Evolutionary conservation across 2,113 vertebrate genomes (phyloP), one percentile per base, ranked within the genome.

Genomic region (Sturnira hondurensis): DNA sequence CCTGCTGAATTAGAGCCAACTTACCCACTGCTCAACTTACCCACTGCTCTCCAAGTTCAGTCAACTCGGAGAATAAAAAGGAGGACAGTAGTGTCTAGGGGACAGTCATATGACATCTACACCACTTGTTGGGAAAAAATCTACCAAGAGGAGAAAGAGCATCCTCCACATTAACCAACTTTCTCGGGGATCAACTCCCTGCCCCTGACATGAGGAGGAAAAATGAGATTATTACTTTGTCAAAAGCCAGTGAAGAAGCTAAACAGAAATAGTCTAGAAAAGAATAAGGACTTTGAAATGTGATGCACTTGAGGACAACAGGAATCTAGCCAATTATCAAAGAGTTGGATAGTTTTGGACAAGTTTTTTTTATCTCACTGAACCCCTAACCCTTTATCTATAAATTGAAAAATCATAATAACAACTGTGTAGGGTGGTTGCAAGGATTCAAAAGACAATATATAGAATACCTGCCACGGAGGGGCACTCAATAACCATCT

Each of bases 351-450:
- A 17, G 76, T 82, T 85, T 81, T 38, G 58, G n/a, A 68, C 19
- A 91, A 85, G 3, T 45, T 81, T 22, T 22, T 33, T 94, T 82
- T 28, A 22, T 91, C 38, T 89, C 52, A 73, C 16, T 54, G 28
- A 95, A 33, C 76, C 78, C 22, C 33, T 73, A 47, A 11, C 47
- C 87, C 5, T 94, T 71, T 5, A 88, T 19, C 15, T 76, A 58
- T 67, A 91, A 94, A 82, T 73, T n/a, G 26, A 88, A 94, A 93
- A 96, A 61, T 77, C 41, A 45, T 50, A 70, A 28, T 45, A 77
- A 52, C 52, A 67, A 67, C 2, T 31, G 74, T 85, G 13, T 0
- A 15, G 24, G 31, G 24, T 89, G 14, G 56, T 19, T 78, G 11
- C 47, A 78, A 74, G 26, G 92, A 74, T 43, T 84, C 33, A 83